Base-by-base conservation (phyloP, 2,113 vertebrate species). In the Acanthochromis polyacanthus region DNA sequence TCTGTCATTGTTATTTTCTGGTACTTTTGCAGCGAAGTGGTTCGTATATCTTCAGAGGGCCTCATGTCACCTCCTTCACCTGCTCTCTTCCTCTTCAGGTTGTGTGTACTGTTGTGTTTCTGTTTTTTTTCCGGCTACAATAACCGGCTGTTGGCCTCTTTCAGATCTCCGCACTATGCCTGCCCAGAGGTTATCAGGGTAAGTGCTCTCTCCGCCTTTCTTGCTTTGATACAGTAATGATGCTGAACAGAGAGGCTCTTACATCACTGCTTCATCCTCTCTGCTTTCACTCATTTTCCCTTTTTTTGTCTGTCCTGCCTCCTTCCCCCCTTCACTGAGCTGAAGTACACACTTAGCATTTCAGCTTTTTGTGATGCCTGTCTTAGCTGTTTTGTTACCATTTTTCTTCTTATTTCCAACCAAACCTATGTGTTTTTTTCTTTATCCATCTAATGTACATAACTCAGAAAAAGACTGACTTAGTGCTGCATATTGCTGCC, bases 181-280 rank as follows among this genome's bases (percentile, higher is more conserved):
- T 99, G 98, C 88, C 98, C 98, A 70, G 98, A 99, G 94, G 98
- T 99, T 76, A 99, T 99, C 93, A 95, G 98, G 95, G 98, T 99
- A 92, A 97, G 98, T 94, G 71, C 83, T 87, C 82, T 88, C 58
- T 70, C 76, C 30, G 7, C 53, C 10, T 19, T 6, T 72, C 61
- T 30, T 20, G 61, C 75, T 66, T 66, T 74, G 51, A 72, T 69
- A 30, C 76, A 71, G 55, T 74, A 73, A 79, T 15, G 52, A n/a
- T 58, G 81, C 69, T n/a, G 65, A 15, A 55, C 65, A 52, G 43
- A 72, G 52, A 15, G 82, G 14, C 72, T 75, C 57, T 85, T 75
- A 70, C 71, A 60, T 87, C 85, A 81, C 73, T 0, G 36, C 78
- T 62, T 22, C 66, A 3, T 65, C 52, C 70, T 51, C 48, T 15